Base-by-base conservation (phyloP, 2,797 vertebrate species). In the Poeciliopsis paucimaculata region DNA sequence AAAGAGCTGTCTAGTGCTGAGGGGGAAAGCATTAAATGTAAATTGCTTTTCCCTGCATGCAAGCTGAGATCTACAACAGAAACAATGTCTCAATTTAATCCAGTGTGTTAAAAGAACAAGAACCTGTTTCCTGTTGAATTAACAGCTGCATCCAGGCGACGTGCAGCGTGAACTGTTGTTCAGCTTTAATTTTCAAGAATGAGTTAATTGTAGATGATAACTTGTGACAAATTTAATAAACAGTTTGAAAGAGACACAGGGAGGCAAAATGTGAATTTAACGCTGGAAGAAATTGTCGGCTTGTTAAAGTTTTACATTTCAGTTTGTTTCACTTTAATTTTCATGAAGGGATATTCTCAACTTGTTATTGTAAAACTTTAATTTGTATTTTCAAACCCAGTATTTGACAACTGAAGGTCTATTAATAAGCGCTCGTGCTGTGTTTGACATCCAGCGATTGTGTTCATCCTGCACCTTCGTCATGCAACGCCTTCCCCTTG, bases 401-500 rank as follows among this genome's bases (percentile, higher is more conserved):
- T 39, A 75, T 76, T 73, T 78, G 47, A 66, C 60, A 79, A 28
- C 39, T 41, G 26, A 72, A 68, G 70, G 26, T 28, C 34, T 39
- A 34, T 15, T 78, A 73, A 77, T 39, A 81, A 75, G 47, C 70
- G 53, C 70, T 36, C 53, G 74, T 76, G 72, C 28, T 60, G 34
- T 31, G 60, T 79, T 78, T 75, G 78, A 64, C 74, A 76, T 73
- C 75, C 80, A 83, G 72, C 2, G 5, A 73, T 71, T 77, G 39
- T 77, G 47, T 74, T 81, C 72, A 77, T 75, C 73, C 72, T 78
- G 73, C 79, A 76, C 60, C 76, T 60, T 82, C 77, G 86, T 90
- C 89, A 74, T 76, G 86, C 81, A 87, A 74, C 16, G 57, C 86
- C 70, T 34, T 76, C 79, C 77, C 85, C 85, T 82, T 76, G 71